A percentile compares a stretch with the other conserved stretches of the same genome.
These are phyloP conservation scores for Adelognathus sp. DNA, from an alignment of 2,888 invertebrate genomes.

Conservation along the genomic window DNA sequence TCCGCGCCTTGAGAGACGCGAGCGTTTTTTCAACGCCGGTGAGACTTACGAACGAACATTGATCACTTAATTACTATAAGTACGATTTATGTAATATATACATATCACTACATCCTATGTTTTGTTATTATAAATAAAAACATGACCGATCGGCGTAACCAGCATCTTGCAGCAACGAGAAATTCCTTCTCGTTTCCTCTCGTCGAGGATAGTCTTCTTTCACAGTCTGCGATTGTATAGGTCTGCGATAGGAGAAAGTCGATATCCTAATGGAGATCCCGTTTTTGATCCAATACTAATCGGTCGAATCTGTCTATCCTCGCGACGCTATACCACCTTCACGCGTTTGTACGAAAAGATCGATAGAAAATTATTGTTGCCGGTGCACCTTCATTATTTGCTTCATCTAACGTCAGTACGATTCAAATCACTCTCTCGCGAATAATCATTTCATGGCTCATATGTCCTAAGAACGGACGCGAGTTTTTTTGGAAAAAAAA, in stretches of 20 bases:
- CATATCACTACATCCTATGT: constrained; percentile 42
- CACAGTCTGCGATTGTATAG: not conserved
- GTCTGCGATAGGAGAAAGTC: constrained; percentile 1
- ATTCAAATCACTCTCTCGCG: not conserved
- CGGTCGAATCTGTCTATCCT: not conserved
- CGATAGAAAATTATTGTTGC: not conserved
- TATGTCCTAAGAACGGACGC: not conserved
- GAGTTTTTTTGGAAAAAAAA: not conserved
- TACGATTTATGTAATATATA: constrained; percentile 57
- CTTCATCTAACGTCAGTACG: not conserved
- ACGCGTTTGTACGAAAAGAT: not conserved
- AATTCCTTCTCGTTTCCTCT: not conserved
- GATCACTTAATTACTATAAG: constrained; percentile 53
- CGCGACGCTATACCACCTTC: not conserved
- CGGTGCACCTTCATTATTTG: not conserved
- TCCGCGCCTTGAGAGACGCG: constrained; percentile 23
- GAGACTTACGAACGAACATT: constrained; percentile 38
- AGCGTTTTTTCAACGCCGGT: constrained; percentile 24
- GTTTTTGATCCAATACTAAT: not conserved
- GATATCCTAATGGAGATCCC: constrained; percentile 9
- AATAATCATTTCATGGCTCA: not conserved
- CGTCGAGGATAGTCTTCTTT: constrained; percentile 9
- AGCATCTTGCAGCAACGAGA: not conserved
- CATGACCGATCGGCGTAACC: constrained; percentile 18
- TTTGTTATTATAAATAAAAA: constrained; percentile 41